Base-by-base conservation (phyloP, 2,113 vertebrate genomes). In the Otus sunia region DNA sequence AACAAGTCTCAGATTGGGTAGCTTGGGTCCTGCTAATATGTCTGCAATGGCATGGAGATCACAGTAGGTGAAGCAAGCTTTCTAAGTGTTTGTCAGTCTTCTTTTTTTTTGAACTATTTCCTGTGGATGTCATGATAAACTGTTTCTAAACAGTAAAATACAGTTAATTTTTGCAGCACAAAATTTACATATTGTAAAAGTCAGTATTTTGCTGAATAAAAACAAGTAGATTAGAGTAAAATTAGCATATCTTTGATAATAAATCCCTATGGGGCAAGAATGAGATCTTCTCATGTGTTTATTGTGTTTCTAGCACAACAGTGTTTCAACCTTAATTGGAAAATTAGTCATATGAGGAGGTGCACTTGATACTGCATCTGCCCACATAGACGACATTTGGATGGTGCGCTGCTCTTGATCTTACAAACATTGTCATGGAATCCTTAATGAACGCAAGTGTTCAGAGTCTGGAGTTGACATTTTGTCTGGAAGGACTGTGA, bases 301-400 rank as follows among this genome's bases (percentile, higher is more conserved):
- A 55, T 75, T 96, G 80, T 91, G 52, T 74, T 91, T 96, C 32
- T 55, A 87, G 72, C 55, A 43, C 59, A 93, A 88, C 52, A 58
- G 41, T 14, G 50, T 90, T 94, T 93, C 75, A 69, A 4, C 55
- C 58, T 73, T 88, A 93, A 95, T 94, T 94, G 80, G 95, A 84
- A 96, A 94, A 94, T 86, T 66, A 94, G 79, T 93, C 10, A 2
- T 86, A 84, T 32, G 49, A 93, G 85, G 71, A 96, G 55, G 68
- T 86, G 88, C 82, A 36, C 88, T 95, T 84, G 53, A 84, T 77
- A 45, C 34, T 62, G 56, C 95, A 78, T 93, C 91, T 94, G 92
- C 77, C 93, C 19, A 43, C 64, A 41, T 43, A 86, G 79, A 64
- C 95, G 88, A 88, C 76, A 67, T 96, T 94, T 95, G 76, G 64